Evolutionary conservation across 1,140 invertebrate genomes (phyloP), one percentile per base, ranked within the genome.

Genomic region (silkworm (Bombyx mori)): DNA sequence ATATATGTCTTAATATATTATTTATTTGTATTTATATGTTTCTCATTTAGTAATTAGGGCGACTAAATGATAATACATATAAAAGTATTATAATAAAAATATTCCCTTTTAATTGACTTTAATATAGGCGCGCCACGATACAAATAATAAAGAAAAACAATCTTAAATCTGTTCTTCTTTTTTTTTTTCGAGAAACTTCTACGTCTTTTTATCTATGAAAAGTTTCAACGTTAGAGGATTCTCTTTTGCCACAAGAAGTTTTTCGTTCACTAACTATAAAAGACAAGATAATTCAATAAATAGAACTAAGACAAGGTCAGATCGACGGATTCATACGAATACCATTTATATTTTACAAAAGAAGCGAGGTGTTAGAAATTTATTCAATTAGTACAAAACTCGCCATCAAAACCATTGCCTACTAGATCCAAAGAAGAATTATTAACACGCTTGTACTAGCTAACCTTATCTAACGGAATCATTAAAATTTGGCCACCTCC

Each of bases 31-130:
- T 69, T 81, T 82, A 83, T 86, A 85, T 86, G 79, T 66, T 81
- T 82, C 80, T 86, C 80, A 68, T 86, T 86, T 85, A 85, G 82
- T 83, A 62, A 71, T 79, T 81, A 86, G 80, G 82, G 82, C 82
- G 79, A 83, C 82, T 86, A 85, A 86, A 84, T 82, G 83, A 86
- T 78, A 79, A 82, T 77, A 71, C 80, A 86, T 85, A 85, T 83
- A 77, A 56, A 80, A 77, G 58, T 77, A 77, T 68, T 73, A 73
- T 70, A 59, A 73, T 56, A 62, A 79, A 61, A 80, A 71, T 77
- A 79, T 83, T 80, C 76, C 79, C 74, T 72, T 69, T 79, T 69
- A 67, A 61, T 59, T 68, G 12, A 18, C 12, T 18, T 18, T 18
- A 18, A 18, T 18, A 63, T 77, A 81, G 79, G 75, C 62, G 44